These are phyloP conservation scores for Pecten maximus DNA, from an alignment of 2,888 invertebrate genomes.

Conservation along the genomic window DNA sequence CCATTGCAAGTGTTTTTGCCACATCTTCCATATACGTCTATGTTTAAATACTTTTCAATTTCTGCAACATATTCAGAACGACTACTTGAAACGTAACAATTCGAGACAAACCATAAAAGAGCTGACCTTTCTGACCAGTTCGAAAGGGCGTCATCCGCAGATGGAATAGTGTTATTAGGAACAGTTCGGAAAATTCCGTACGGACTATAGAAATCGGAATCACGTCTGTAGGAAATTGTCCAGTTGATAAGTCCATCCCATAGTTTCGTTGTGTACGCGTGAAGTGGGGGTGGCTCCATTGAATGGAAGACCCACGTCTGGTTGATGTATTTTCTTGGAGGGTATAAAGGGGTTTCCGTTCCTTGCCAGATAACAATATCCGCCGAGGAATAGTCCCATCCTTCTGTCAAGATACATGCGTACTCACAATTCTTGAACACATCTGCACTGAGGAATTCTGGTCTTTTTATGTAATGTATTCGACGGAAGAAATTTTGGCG, in stretches of 20 bases:
- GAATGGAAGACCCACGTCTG: neutral
- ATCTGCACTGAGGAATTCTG: neutral
- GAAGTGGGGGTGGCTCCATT: neutral
- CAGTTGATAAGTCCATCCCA: slow-evolving; percentile 16
- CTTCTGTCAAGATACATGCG: neutral
- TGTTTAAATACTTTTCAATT: neutral
- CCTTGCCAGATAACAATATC: neutral
- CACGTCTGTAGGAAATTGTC: neutral
- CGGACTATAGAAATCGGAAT: neutral
- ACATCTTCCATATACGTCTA: neutral
- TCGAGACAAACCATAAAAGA: neutral
- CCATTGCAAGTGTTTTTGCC: neutral
- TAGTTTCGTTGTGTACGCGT: neutral
- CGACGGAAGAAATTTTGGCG: neutral
- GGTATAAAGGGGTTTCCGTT: neutral
- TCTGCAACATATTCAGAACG: neutral
- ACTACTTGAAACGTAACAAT: neutral
- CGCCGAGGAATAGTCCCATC: neutral
- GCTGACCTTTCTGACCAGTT: neutral
- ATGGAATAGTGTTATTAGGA: neutral
- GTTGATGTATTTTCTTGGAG: neutral
- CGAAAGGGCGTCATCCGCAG: neutral
- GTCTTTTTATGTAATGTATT: neutral
- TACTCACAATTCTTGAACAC: slow-evolving; percentile 1
- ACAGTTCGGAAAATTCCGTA: neutral